Base-by-base conservation (phyloP, 2,888 invertebrate species). In the Oscheius onirici region DNA sequence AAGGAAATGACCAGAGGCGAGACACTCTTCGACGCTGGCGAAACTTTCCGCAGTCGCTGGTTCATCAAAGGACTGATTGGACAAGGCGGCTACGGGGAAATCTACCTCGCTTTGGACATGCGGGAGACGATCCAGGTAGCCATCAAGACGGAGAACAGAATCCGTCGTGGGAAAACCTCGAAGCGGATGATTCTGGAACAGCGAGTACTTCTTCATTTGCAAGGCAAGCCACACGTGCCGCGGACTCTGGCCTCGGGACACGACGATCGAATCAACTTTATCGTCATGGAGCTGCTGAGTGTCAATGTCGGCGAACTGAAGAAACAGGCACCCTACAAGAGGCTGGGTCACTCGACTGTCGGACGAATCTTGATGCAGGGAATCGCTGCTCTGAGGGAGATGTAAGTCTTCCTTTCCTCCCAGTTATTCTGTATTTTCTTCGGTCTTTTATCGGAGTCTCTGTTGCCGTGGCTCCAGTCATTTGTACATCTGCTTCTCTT, bases 141-240 rank as follows among this genome's bases (percentile, higher is more conserved):
- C 3, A 75, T 83, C 17, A 83, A 83, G 44, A 81, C 70, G 3
- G 83, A 83, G 52, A 77, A 80, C 46, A 78, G 74, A n/a, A 67
- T 44, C n/a, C 60, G 81, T 22, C 60, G 73, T n/a, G 80, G 81
- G 11, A 76, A 78, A 51, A 43, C 74, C 2, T 74, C 75, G 17
- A 74, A 73, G 20, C 65, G 83, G 44, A 83, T 83, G 82, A 78
- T 83, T 51, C 61, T 83, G 28, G 83, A 83, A 51, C 81, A 83
- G 54, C 69, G 72, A 20, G 66, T 67, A 1, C 73, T 83, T 6
- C 43, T 79, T 6, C 74, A 71, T 11, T 57, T 83, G 58, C 83
- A 83, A 51, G 81, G 83, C 17, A 76, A 71, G 28, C 76, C 81
- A 13, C 83, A 83, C 67, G 77, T 75, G 22, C 81, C 83, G 10